Percentiles rank a stretch among this genome's conserved stretches.
Conservation (phyloP, 1,140 invertebrate genomes). For the Scaptomyza pallida region DNA sequence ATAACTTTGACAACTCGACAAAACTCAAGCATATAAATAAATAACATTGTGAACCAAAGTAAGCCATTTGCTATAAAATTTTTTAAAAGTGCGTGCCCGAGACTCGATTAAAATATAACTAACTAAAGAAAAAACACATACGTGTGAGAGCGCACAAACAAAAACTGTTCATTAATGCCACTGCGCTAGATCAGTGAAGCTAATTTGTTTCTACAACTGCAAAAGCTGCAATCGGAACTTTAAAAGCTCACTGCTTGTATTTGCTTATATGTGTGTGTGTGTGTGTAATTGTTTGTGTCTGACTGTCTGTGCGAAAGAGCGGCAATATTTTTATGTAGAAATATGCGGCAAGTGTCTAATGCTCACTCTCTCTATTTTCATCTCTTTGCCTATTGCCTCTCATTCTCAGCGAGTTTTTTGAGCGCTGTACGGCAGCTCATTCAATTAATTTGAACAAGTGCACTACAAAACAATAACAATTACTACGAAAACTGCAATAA, state of each 20-base stretch:
- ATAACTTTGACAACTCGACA: constrained; percentile 21
- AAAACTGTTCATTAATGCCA: constrained; percentile 49
- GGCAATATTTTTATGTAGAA: constrained; percentile 34
- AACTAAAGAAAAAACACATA: not conserved
- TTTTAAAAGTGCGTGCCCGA: constrained; percentile 1
- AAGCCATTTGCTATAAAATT: constrained; percentile 21
- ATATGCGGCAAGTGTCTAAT: constrained; percentile 47
- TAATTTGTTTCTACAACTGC: constrained; percentile 41
- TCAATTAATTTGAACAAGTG: constrained; percentile 81
- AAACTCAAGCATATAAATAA: constrained; percentile 3
- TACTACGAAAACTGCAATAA: constrained; percentile 60
- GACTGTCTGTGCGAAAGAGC: constrained; percentile 22
- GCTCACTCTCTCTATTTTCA: constrained; percentile 31
- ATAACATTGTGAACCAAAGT: constrained; percentile 35
- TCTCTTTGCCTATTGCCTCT: constrained; percentile 19
- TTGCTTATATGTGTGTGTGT: constrained; percentile 12
- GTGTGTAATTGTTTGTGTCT: too few relatives aligned
- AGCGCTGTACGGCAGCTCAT: constrained; percentile 46
- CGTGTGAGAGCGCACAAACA: constrained; percentile 27
- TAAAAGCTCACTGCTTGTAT: constrained; percentile 27
- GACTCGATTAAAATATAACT: constrained; percentile 2
- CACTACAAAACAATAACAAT: constrained; percentile 73
- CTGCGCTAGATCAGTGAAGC: constrained; percentile 42
- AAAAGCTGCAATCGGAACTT: constrained; percentile 47
- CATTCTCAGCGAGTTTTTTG: constrained; percentile 23